Conservation (phyloP, 2,113 vertebrate genomes). For the Buteo buteo region DNA sequence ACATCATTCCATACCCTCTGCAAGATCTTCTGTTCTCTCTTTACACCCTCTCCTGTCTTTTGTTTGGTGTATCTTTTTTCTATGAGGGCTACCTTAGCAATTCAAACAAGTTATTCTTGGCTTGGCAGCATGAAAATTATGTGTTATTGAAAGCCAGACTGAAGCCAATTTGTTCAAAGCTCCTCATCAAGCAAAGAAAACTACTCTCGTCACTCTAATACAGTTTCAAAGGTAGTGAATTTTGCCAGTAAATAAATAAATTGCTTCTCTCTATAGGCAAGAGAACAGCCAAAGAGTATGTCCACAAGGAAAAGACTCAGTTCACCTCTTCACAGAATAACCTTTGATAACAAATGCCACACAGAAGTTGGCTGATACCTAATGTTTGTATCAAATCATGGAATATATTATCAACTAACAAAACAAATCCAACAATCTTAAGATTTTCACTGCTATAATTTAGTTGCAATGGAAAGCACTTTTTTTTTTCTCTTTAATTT, state of each 20-base stretch:
- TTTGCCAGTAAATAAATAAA: slow-evolving; percentile 8
- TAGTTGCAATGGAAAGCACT: background rate
- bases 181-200: background rate
- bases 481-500: background rate
- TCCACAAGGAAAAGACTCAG: background rate
- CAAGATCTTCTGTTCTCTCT: background rate
- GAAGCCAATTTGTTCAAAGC: background rate
- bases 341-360: background rate
- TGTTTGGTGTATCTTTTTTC: background rate
- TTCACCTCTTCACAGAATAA: background rate
- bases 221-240: background rate
- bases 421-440: background rate
- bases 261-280: background rate
- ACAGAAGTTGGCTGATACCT: background rate
- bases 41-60: background rate
- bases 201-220: background rate
- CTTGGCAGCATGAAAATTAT: background rate
- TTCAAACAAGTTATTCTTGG: background rate
- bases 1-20: background rate
- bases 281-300: background rate
- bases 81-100: background rate
- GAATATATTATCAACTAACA: background rate
- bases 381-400: background rate
- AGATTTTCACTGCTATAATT: background rate
- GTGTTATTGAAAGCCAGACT: background rate